Evolutionary conservation across 2,888 invertebrate genomes (phyloP), one percentile per base, ranked within the genome.

Genomic region (Apantesis nais): DNA sequence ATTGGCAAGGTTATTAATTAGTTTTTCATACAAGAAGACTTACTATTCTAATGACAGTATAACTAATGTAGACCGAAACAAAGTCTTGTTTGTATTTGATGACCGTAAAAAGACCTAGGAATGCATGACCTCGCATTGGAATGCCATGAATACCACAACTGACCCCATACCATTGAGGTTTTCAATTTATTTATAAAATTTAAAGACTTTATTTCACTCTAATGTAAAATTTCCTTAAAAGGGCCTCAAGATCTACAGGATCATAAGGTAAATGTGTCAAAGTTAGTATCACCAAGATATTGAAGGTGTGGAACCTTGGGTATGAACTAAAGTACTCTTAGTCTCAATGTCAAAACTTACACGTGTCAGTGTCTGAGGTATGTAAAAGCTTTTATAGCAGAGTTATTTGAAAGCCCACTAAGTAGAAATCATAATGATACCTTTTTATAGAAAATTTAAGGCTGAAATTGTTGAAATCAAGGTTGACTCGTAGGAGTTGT

Each of bases 221-320:
- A 67, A 68, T 73, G 62, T 29, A 2, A 9, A 2, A 19, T 44
- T 44, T 66, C n/a, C 63, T 60, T 63, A 39, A 62, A 65, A 29
- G 29, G 41, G 67, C 5, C 22, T n/a, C 22, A 34, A 44, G 63
- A 41, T 71, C 73, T 77, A 37, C 34, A 9, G 52, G 31, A 66
- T 68, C 70, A 77, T 74, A 71, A 83, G 77, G 78, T 74, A 81
- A 85, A 78, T 79, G 74, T 83, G 87, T 84, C 86, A 85, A 83
- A 81, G 83, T 76, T 81, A 75, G 63, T 66, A 31, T 55, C 72
- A 62, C 64, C 62, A 70, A 52, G 39, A 22, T 12, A n/a, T 41
- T n/a, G 66, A 79, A 80, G 71, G 78, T 39, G 66, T 58, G 55
- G 31, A 66, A 61, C 31, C 39, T 37, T 29, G 22, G 39, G n/a